These are phyloP conservation scores for Prionchulus punctatus DNA, from an alignment of 2,888 invertebrate genomes.

Conservation along the genomic window DNA sequence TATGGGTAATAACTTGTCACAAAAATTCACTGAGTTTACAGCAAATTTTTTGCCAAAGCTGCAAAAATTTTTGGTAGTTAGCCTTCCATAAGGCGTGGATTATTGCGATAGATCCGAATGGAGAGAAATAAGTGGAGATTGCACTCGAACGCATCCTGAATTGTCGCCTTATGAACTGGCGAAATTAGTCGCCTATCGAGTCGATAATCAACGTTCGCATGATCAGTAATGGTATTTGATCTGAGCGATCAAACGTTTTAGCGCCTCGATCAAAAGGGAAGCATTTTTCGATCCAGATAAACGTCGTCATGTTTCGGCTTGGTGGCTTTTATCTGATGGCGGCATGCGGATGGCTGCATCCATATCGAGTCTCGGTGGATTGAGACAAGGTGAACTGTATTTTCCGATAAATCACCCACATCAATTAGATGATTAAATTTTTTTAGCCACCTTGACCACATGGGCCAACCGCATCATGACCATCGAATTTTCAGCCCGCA, in stretches of 20 bases:
- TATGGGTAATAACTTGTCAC: no score
- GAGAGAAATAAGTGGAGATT: not conserved
- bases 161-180: slow-evolving; percentile 43
- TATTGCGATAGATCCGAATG: not conserved
- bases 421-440: not conserved
- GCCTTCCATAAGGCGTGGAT: no score
- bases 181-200: slow-evolving; percentile 39
- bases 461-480: slow-evolving; percentile 21
- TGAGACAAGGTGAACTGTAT: not conserved
- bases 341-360: not conserved
- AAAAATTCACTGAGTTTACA: no score
- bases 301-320: not conserved
- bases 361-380: not conserved
- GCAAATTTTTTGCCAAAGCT: no score
- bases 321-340: not conserved
- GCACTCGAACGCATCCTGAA: slow-evolving; percentile 38
- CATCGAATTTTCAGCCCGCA: slow-evolving; percentile 33
- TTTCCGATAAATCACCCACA: not conserved
- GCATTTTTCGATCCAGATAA: slow-evolving; percentile 2
- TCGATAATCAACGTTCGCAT: slow-evolving; percentile 40
- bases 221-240: slow-evolving; percentile 44
- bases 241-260: slow-evolving; percentile 40
- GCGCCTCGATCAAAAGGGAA: slow-evolving; percentile 35
- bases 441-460: not conserved
- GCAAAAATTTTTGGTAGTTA: no score